Base-by-base conservation (phyloP, 2,797 vertebrate species). In the Mormyrus hasselquistii region DNA sequence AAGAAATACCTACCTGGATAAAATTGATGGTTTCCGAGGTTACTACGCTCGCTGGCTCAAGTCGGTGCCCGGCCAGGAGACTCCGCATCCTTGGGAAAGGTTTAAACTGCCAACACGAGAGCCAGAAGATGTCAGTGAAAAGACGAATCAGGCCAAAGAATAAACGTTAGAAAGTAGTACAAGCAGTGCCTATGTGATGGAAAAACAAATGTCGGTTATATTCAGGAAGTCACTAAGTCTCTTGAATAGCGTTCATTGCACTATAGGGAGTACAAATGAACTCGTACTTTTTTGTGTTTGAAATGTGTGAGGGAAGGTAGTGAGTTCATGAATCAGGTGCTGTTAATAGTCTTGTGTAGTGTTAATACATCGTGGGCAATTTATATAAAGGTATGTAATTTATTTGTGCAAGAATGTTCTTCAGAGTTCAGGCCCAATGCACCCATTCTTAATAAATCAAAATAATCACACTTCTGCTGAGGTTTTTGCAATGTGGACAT, bases 1-100 rank as follows among this genome's bases (percentile, higher is more conserved):
- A 65, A 98, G 95, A 93, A 98, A 99, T 94, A 94, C 92, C 2
- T 99, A 99, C 91, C 91, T 99, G 93, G 95, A 98, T 91, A 98
- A 97, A 90, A 97, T 99, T 0, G 95, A 99, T 44, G 97, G 98
- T 41, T 99, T 99, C 91, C 97, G 98, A n/a, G 97, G 97, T 90
- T 99, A 96, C 93, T 99, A 99, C 91, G 95, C 96, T 91, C 90
- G 95, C 47, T 99, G 99, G 99, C 92, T 99, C 73, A 96, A 94
- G 89, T 89, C 91, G n/a, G 97, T 97, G 97, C 95, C 96, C 1
- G 98, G 94, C 87, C 95, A 97, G 90, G 96, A 96, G 90, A 94
- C 95, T 0, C 95, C 95, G 0, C 96, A 97, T 87, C 96, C 97
- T 0, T 97, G 97, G 97, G 93, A 94, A 47, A 95, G 95, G 90